Base-by-base conservation (phyloP, 2,888 invertebrate species). In the Sphaerophoria rueppellii region DNA sequence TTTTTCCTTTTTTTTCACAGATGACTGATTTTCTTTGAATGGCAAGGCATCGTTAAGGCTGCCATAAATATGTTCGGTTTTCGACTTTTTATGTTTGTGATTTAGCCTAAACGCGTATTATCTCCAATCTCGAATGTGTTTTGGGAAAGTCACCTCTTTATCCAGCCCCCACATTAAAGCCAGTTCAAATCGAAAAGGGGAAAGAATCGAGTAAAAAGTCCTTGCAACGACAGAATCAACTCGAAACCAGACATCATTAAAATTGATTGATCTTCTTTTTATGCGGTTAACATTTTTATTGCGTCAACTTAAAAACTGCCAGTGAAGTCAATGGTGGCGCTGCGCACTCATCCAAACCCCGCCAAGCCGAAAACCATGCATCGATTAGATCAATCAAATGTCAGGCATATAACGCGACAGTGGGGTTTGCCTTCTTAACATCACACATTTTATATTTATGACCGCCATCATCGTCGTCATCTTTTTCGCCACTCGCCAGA, bases 231-330 rank as follows among this genome's bases (percentile, higher is more conserved):
- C 24, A 24, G 69, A 74, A 61, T 55, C 73, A 69, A 54, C 58
- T 60, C 24, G 24, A 24, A 75, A 24, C 71, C 75, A 81, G 78
- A 71, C 82, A 83, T 83, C 74, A 83, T 83, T 83, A 83, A 78
- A 83, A 78, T 83, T 78, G 82, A 83, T 83, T 78, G 82, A 83
- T 83, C 82, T 60, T 71, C 65, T 71, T 71, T 79, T 69, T 83
- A 74, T 71, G 78, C 52, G 40, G 52, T 12, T 34, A 71, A 60
- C 58, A 67, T 60, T 82, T 82, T 76, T 82, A 72, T 76, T 76
- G 76, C 60, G 54, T 46, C 73, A 46, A 46, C 50, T n/a, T 50
- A 54, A 61, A 61, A 54, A 79, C 40, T 12, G 14, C 48, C 32
- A 57, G 6, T 48, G 46, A 67, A 32, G 4, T 11, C 48, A n/a